Percentiles rank a stretch among this genome's conserved stretches.
phyloP scores from a whole-genome alignment of 2,888 invertebrate species.

The Mesorhabditis spiculigera region DNA sequence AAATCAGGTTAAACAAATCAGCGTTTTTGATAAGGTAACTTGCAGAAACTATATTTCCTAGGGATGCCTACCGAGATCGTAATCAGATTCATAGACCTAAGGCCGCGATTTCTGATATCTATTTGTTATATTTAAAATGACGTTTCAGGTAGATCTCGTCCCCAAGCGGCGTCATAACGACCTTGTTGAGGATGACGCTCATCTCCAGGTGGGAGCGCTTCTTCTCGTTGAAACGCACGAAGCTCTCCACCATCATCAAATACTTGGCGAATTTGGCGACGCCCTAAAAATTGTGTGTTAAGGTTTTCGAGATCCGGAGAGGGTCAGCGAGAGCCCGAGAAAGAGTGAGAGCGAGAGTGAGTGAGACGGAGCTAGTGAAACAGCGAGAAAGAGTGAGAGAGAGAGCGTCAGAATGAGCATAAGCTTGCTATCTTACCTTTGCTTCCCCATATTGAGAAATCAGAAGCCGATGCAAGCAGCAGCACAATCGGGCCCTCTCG shows the following conservation, averaged over 20 bases:
- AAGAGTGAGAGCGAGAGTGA: neutral
- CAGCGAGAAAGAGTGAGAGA: no score
- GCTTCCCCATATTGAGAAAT: neutral
- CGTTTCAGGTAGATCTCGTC: constrained; percentile 30
- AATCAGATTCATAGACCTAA: no score
- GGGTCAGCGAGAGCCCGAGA: constrained; percentile 9
- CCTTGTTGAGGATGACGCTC: constrained; percentile 20
- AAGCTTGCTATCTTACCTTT: neutral
- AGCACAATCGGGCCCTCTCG: neutral
- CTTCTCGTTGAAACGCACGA: constrained; percentile 9
- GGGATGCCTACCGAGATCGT: no score
- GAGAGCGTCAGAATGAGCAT: neutral
- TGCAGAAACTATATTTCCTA: no score
- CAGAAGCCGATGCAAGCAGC: neutral
- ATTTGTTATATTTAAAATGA: neutral
- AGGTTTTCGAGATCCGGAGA: constrained; percentile 13
- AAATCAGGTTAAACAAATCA: no score
- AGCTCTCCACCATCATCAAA: constrained; percentile 10
- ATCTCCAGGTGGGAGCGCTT: constrained; percentile 20
- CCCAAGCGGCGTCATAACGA: constrained; percentile 28
- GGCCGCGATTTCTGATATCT: no score
- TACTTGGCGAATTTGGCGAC: neutral
- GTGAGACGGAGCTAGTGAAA: no score
- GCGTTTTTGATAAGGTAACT: no score
- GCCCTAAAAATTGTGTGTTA: constrained; percentile 2